A percentile compares a stretch with the other conserved stretches of the same genome.
phyloP scores from a whole-genome alignment of 2,888 invertebrate species.

The Drosophila fungiperda region DNA sequence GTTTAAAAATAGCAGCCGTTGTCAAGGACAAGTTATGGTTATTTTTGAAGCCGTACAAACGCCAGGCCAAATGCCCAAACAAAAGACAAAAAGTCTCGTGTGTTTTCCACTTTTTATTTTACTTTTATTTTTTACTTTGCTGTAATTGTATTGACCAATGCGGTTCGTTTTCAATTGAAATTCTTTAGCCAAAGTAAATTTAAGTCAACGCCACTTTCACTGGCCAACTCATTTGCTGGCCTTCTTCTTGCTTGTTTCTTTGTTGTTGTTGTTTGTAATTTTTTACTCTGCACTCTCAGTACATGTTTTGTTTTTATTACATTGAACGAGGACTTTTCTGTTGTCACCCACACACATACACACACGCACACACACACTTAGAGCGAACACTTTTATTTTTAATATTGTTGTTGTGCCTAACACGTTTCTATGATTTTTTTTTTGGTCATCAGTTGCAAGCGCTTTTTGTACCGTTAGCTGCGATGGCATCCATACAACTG shows the following conservation, averaged over 20 bases:
- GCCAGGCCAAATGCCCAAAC: conserved; percentile 26
- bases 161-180: conserved; percentile 39
- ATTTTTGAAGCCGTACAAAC: conserved; percentile 70
- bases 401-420: conserved; percentile 44
- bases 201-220: conserved; percentile 53
- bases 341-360: conserved; percentile 36
- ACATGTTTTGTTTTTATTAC: conserved; percentile 21
- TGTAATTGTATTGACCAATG: conserved; percentile 26
- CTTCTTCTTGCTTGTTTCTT: conserved; percentile 6
- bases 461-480: conserved; percentile 70
- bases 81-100: conserved; percentile 22
- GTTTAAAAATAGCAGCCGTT: conserved; percentile 61
- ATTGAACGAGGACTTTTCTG: conserved; percentile 46
- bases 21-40: conserved; percentile 75
- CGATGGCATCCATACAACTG: conserved; percentile 75
- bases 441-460: conserved; percentile 27
- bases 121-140: conserved; percentile 10
- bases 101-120: conserved; percentile 15
- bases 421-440: conserved; percentile 38
- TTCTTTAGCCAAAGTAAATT: conserved; percentile 50
- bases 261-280: conserved; percentile 23
- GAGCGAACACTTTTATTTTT: conserved; percentile 17
- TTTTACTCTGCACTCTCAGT: conserved; percentile 21
- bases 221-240: conserved; percentile 50
- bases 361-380: conserved; percentile 7